phyloP scores from a whole-genome alignment of 2,797 vertebrate species.

The Pitangus sulphuratus region DNA sequence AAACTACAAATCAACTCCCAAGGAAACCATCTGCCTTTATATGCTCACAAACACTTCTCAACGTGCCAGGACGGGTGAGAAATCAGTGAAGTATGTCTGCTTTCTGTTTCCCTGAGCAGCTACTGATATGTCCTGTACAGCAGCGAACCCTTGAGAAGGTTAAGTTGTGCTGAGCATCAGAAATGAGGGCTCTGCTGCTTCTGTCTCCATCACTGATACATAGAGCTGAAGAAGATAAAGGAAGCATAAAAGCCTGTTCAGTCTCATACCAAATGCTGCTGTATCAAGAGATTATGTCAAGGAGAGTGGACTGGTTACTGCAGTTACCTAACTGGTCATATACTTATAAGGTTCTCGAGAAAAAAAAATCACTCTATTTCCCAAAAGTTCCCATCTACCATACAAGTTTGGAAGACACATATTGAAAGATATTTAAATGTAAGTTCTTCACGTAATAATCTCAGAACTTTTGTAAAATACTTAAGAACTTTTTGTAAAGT shows the following conservation, averaged over 20 bases:
- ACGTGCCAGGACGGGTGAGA: not conserved
- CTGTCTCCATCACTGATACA: not conserved
- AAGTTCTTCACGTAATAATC: not conserved
- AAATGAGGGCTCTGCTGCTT: not conserved
- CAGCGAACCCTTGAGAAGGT: not conserved
- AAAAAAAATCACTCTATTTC: not conserved
- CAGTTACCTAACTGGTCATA: not conserved
- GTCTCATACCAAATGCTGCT: not conserved
- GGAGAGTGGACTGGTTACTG: not conserved
- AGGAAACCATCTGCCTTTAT: not conserved
- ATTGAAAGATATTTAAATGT: not conserved
- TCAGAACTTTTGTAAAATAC: not conserved
- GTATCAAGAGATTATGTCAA: not conserved
- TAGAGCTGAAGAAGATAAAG: not conserved
- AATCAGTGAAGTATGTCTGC: not conserved
- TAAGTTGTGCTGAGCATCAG: not conserved
- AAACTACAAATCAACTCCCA: not conserved
- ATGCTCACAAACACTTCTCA: not conserved
- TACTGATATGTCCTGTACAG: not conserved
- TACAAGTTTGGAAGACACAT: not conserved
- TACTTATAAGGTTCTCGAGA: not conserved
- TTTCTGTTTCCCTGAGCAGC: not conserved
- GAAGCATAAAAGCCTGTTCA: not conserved
- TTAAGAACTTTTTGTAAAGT: not conserved
- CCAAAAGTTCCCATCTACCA: not conserved